Percentiles rank a stretch among this genome's conserved stretches.
Conservation (phyloP, 2,797 vertebrate species). For the Alosa sapidissima region DNA sequence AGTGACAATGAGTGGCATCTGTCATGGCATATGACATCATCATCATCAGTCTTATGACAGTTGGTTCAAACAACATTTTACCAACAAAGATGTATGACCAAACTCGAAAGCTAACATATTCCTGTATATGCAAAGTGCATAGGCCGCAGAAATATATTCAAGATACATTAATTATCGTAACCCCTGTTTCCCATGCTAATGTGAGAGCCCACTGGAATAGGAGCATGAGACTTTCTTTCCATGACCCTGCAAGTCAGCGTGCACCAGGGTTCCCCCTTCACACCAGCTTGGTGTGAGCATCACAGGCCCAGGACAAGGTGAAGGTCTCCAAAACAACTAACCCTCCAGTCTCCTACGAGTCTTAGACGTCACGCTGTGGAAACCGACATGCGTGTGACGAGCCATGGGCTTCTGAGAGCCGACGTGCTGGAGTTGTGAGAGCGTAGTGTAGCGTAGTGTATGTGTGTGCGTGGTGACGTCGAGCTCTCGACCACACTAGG, state of each 20-base stretch:
- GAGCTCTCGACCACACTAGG: constrained; percentile 53
- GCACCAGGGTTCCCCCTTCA: neutral
- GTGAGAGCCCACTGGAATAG: neutral
- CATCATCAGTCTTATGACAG: neutral
- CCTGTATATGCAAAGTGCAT: neutral
- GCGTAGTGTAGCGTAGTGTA: too few species aligned
- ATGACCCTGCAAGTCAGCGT: neutral
- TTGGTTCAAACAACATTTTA: neutral
- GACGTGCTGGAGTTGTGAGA: neutral
- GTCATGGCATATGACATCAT: neutral
- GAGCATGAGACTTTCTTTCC: neutral
- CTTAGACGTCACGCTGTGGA: neutral
- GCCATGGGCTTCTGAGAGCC: neutral
- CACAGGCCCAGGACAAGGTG: too few species aligned
- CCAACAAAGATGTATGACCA: neutral
- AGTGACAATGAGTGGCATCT: neutral
- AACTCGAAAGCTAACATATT: neutral
- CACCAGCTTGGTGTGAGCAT: neutral
- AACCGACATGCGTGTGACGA: neutral
- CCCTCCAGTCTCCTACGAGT: neutral
- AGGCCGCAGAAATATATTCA: neutral
- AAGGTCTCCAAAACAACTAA: neutral
- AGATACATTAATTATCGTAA: neutral
- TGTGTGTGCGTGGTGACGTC: constrained; percentile 31
- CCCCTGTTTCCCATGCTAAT: neutral